Conservation (phyloP, 1,140 invertebrate species). For the Reticulitermes speratus region DNA sequence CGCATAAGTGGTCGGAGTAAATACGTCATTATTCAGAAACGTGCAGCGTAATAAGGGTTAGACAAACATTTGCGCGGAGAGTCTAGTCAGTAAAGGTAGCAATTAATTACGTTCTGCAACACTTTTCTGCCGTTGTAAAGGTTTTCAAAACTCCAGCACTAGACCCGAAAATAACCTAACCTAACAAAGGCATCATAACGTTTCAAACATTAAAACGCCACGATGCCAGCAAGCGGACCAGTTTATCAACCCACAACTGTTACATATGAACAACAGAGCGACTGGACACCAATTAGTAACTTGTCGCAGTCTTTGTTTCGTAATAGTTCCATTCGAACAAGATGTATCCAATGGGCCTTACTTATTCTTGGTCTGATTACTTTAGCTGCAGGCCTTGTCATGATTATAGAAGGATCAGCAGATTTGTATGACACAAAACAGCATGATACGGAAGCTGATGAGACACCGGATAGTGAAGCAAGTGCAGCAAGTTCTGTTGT, state of each 20-base stretch:
- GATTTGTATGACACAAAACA: constrained; percentile 31
- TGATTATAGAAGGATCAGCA: constrained; percentile 41
- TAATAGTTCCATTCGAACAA: constrained; percentile 36
- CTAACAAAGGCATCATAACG: neutral
- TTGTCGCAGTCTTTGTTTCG: constrained; percentile 53
- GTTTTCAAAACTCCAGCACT: neutral
- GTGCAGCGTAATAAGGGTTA: neutral
- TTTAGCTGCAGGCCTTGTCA: constrained; percentile 40
- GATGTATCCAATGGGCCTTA: constrained; percentile 41
- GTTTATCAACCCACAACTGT: constrained; percentile 72
- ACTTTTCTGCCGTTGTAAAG: no score
- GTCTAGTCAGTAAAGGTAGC: constrained; percentile 15
- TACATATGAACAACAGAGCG: constrained; percentile 60
- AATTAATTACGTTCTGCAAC: neutral
- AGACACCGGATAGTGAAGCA: constrained; percentile 1
- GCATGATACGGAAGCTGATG: neutral
- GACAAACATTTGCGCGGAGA: neutral
- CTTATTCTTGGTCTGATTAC: constrained; percentile 39
- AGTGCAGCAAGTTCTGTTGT: constrained; percentile 32
- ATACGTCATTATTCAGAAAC: neutral
- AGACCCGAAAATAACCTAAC: constrained; percentile 21
- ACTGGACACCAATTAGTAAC: constrained; percentile 58
- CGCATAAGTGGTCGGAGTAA: neutral
- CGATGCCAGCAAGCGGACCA: constrained; percentile 60
- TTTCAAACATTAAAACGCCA: constrained; percentile 22